phyloP scores from a whole-genome alignment of 1,140 invertebrate species.

The Lanistes nyassanus region DNA sequence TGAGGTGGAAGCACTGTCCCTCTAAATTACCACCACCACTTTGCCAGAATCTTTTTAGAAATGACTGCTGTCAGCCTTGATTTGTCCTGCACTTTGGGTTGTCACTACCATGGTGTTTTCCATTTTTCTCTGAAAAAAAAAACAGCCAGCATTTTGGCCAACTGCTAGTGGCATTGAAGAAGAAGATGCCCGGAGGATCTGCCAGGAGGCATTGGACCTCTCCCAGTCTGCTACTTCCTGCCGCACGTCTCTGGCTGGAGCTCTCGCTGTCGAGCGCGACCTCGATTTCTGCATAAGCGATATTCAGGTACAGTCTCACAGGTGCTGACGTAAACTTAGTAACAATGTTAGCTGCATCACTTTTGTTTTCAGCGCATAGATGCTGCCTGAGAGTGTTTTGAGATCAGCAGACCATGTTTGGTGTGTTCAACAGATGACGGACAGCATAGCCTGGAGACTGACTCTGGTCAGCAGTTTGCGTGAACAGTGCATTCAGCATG shows the following conservation, averaged over 20 bases:
- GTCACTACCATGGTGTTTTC: too few species aligned
- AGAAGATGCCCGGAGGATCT: constrained; percentile 22
- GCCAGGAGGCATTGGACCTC: constrained; percentile 25
- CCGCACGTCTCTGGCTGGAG: constrained; percentile 11
- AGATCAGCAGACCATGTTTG: too few species aligned
- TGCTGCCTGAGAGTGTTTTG: too few species aligned
- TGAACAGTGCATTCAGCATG: constrained; percentile 30
- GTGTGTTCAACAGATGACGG: constrained; percentile 40
- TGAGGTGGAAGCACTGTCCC: too few species aligned
- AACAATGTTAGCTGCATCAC: too few species aligned
- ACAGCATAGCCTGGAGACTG: constrained; percentile 35
- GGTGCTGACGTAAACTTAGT: too few species aligned
- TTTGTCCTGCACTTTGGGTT: too few species aligned
- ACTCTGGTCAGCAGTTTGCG: constrained; percentile 33
- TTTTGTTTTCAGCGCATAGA: too few species aligned
- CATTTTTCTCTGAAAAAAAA: not conserved
- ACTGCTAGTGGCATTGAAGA: constrained; percentile 31
- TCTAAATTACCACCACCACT: too few species aligned
- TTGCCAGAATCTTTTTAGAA: too few species aligned
- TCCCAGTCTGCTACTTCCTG: constrained; percentile 27
- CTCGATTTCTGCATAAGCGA: constrained; percentile 43
- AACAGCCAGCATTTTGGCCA: constrained; percentile 26
- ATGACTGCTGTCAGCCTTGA: too few species aligned
- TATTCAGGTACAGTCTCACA: constrained; percentile 41
- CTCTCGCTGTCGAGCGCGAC: constrained; percentile 26